Evolutionary conservation across 1,140 invertebrate genomes (phyloP).

Genomic region (Homalodisca vitripennis): DNA sequence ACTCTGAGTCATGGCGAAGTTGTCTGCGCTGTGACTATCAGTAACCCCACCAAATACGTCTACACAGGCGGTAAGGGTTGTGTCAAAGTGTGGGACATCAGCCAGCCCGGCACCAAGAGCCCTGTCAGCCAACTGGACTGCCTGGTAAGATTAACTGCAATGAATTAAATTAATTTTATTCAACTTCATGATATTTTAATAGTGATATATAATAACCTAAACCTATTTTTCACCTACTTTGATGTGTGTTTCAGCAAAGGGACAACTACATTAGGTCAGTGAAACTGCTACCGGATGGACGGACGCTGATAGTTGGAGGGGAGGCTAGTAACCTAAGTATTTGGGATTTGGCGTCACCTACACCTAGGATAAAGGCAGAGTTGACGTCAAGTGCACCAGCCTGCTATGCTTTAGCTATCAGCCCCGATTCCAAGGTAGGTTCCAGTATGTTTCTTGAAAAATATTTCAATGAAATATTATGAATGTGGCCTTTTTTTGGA

Average conservation of each 20-base stretch:
- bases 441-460: too few species aligned
- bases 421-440: constrained; percentile 82
- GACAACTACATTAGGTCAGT: constrained; percentile 92
- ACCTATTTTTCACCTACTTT: too few species aligned
- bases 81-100: constrained; percentile 85
- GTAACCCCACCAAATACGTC: constrained; percentile 78
- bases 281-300: constrained; percentile 85
- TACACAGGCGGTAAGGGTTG: constrained; percentile 87
- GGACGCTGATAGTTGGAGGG: constrained; percentile 89
- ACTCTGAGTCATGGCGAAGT: constrained; percentile 81
- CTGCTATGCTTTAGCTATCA: constrained; percentile 90
- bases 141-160: constrained; percentile 53
- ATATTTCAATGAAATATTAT: too few species aligned
- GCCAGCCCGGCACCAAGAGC: constrained; percentile 67
- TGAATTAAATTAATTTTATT: too few species aligned
- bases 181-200: neutral
- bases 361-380: constrained; percentile 88
- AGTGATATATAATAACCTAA: neutral
- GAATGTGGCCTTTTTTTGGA: too few species aligned
- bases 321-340: constrained; percentile 88
- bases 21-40: constrained; percentile 85
- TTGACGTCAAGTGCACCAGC: constrained; percentile 94
- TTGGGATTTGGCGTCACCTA: constrained; percentile 84
- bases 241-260: constrained; percentile 55
- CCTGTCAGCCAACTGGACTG: constrained; percentile 83